These are phyloP conservation scores for Myrmecobius fasciatus DNA, from an alignment of 2,113 vertebrate genomes.

Conservation along the genomic window DNA sequence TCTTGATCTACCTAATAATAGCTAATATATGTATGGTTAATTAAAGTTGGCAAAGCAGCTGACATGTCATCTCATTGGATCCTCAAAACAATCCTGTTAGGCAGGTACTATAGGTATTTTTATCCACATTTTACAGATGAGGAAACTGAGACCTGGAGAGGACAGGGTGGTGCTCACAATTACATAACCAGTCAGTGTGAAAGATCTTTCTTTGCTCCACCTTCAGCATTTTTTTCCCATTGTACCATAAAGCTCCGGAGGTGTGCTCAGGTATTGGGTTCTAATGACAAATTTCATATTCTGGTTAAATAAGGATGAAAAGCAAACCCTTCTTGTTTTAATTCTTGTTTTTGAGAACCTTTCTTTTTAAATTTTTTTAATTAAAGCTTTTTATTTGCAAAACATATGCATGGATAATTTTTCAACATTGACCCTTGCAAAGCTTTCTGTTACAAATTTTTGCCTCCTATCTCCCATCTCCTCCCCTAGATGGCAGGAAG, in stretches of 20 bases:
- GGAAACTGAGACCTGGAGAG: not conserved
- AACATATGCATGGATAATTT: too few species aligned
- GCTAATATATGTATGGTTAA: not conserved
- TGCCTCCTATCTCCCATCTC: too few species aligned
- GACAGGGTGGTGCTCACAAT: not conserved
- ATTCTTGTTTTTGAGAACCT: conserved; percentile 37
- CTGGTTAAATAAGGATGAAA: conserved; percentile 27
- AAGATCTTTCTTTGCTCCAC: not conserved
- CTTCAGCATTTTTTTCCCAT: not conserved
- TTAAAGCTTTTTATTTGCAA: too few species aligned
- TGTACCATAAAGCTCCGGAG: not conserved
- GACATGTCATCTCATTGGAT: not conserved
- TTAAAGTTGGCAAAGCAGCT: not conserved
- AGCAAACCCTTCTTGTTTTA: not conserved
- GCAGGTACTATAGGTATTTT: not conserved
- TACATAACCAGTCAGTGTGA: not conserved
- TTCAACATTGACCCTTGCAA: too few species aligned
- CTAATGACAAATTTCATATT: not conserved
- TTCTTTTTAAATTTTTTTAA: too few species aligned
- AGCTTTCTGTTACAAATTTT: too few species aligned
- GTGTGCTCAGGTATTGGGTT: not conserved
- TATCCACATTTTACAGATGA: not conserved
- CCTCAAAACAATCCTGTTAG: not conserved
- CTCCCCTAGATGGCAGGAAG: too few species aligned
- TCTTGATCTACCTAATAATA: not conserved